These are phyloP conservation scores for Tipula unca DNA, from an alignment of 2,888 invertebrate species.

Conservation along the genomic window DNA sequence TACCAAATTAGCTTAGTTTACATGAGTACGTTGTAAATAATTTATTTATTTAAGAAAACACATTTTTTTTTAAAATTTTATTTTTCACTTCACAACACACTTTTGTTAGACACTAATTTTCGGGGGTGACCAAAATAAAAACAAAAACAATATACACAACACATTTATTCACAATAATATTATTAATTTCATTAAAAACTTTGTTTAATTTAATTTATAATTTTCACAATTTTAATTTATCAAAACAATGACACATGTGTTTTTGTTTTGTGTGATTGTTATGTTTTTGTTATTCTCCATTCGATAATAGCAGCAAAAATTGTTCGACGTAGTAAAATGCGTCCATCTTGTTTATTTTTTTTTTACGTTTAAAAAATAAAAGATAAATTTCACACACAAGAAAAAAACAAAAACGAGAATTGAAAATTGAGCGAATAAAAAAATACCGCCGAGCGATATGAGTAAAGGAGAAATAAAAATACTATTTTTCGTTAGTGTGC, in stretches of 20 bases:
- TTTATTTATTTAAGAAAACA: background rate
- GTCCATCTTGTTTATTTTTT: slow-evolving; percentile 8
- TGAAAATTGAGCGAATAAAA: background rate
- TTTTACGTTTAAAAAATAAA: background rate
- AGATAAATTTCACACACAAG: background rate
- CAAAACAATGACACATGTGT: slow-evolving; percentile 8
- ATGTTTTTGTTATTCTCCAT: background rate
- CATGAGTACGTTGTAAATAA: background rate
- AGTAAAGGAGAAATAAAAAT: background rate
- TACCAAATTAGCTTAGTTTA: background rate
- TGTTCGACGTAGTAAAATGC: background rate
- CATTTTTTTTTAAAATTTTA: background rate
- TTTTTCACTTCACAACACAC: background rate
- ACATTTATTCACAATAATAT: background rate
- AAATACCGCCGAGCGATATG: background rate
- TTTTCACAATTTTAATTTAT: background rate
- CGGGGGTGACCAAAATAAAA: background rate
- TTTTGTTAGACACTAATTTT: background rate
- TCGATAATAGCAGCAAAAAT: background rate
- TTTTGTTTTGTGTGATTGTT: background rate
- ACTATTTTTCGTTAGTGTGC: background rate
- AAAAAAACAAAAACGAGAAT: background rate
- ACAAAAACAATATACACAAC: background rate
- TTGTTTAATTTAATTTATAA: background rate
- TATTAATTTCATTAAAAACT: background rate